Evolutionary conservation across 2,113 vertebrate species (phyloP).

Genomic region (Chamaea fasciata): DNA sequence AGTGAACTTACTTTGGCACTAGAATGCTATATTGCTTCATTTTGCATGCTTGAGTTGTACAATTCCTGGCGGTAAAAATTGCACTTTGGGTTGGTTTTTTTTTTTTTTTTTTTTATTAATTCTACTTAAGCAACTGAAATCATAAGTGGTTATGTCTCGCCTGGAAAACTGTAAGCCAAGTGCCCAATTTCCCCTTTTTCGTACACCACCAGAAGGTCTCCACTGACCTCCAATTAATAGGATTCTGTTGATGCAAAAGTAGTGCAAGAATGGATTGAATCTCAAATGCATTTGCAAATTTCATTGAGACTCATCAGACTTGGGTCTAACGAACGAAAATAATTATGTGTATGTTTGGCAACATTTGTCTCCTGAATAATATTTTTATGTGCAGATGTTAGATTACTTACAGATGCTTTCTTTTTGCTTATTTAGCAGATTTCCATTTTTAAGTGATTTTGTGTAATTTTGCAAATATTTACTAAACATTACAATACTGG

Average conservation of each 20-base stretch:
- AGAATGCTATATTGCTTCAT: slow-evolving; percentile 42
- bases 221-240: background rate
- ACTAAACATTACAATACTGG: background rate
- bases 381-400: background rate
- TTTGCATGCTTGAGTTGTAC: slow-evolving; percentile 32
- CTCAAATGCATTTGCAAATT: background rate
- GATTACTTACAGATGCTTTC: slow-evolving; percentile 39
- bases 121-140: slow-evolving; percentile 17
- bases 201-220: background rate
- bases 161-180: background rate
- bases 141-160: background rate
- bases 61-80: slow-evolving; percentile 41
- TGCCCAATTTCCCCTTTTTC: background rate
- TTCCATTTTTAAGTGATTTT: slow-evolving; percentile 20
- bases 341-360: slow-evolving; percentile 17
- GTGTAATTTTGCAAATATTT: slow-evolving; percentile 14
- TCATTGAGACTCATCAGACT: background rate
- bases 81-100: background rate
- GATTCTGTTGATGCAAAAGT: background rate
- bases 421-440: slow-evolving; percentile 6
- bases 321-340: background rate
- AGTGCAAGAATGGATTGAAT: background rate
- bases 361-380: background rate
- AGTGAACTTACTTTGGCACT: slow-evolving; percentile 57
- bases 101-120: background rate